phyloP scores from a whole-genome alignment of 2,888 invertebrate species.

The Phymatocera aterrima region DNA sequence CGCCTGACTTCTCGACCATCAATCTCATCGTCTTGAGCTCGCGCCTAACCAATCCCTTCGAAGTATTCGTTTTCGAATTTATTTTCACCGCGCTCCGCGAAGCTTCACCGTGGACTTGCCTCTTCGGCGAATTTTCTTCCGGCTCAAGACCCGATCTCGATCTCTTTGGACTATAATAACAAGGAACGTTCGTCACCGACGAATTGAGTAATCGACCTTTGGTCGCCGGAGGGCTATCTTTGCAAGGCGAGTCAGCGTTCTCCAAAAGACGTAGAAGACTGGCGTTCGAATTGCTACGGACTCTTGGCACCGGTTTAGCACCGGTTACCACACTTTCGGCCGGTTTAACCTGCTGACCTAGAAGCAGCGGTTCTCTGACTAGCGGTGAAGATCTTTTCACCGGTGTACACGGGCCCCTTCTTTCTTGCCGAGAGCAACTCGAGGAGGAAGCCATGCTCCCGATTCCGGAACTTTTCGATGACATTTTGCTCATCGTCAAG shows the following conservation, averaged over 20 bases:
- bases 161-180: conserved; percentile 67
- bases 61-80: background rate
- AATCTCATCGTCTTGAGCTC: conserved; percentile 68
- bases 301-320: conserved; percentile 18
- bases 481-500: conserved; percentile 30
- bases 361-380: conserved; percentile 42
- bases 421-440: background rate
- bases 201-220: conserved; percentile 53
- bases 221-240: conserved; percentile 68
- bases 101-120: conserved; percentile 46
- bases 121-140: conserved; percentile 56
- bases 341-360: conserved; percentile 48
- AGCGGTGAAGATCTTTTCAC: conserved; percentile 25
- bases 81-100: conserved; percentile 16
- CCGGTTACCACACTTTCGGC: conserved; percentile 50
- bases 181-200: conserved; percentile 47
- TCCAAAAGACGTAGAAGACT: conserved; percentile 63
- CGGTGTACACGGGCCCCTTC: conserved; percentile 37
- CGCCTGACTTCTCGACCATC: conserved; percentile 56
- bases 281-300: conserved; percentile 40
- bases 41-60: conserved; percentile 55
- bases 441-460: conserved; percentile 17
- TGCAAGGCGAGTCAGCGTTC: conserved; percentile 68
- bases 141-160: conserved; percentile 61
- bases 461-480: conserved; percentile 35